phyloP scores from a whole-genome alignment of 92 coral and sea anemone species.

The Bergia puertoricense region DNA sequence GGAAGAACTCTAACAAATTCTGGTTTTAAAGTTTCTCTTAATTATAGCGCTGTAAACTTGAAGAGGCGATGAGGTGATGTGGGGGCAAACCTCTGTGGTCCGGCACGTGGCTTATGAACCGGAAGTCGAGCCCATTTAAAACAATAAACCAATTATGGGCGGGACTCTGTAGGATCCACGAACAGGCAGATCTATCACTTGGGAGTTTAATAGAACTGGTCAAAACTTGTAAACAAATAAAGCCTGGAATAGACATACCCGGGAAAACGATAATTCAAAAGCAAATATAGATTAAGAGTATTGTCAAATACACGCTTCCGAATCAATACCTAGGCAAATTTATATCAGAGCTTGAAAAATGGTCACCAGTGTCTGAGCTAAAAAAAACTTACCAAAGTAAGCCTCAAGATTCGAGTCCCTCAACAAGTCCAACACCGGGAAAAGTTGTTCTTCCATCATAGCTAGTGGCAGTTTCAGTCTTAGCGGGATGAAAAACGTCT shows the following conservation, averaged over 20 bases:
- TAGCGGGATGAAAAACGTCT: slow-evolving; percentile 46
- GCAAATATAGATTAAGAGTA: slow-evolving; percentile 14
- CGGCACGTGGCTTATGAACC: slow-evolving; percentile 48
- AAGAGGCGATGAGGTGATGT: neutral
- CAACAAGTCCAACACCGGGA: slow-evolving; percentile 36
- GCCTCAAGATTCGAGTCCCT: slow-evolving; percentile 44
- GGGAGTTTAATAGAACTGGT: slow-evolving; percentile 24
- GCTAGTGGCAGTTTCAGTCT: slow-evolving; percentile 39
- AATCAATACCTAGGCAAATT: neutral
- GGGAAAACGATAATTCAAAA: slow-evolving; percentile 18
- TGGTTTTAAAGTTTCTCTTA: neutral
- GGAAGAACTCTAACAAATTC: too few relatives aligned
- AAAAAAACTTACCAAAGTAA: slow-evolving; percentile 29
- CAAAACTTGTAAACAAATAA: slow-evolving; percentile 36
- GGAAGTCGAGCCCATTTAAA: slow-evolving; percentile 49
- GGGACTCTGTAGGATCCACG: slow-evolving; percentile 18
- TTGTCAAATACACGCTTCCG: neutral
- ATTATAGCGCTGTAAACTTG: neutral
- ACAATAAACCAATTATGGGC: slow-evolving; percentile 48
- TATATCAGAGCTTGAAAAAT: neutral
- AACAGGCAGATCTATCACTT: slow-evolving; percentile 37
- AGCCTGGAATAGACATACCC: slow-evolving; percentile 35
- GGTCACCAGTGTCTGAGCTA: neutral
- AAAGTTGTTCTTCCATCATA: slow-evolving; percentile 44
- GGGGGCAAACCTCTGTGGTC: slow-evolving; percentile 18